Evolutionary conservation across 2,113 vertebrate species (phyloP), one percentile per base, ranked within the genome.

Genomic region (Nesogale talazaci): DNA sequence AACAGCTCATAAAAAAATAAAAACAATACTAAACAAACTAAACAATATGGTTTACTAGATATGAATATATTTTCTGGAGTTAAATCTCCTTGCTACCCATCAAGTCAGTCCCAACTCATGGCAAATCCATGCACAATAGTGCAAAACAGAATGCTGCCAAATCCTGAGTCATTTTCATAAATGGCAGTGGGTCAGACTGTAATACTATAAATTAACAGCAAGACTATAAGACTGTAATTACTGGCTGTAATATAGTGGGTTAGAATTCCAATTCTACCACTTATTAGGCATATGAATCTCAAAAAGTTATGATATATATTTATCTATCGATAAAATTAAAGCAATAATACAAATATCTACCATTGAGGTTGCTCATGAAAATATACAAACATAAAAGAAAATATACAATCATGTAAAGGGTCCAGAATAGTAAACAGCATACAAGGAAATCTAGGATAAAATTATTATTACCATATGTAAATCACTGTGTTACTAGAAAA

Each of bases 281-380:
- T 92, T 85, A 59, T n/a, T 40, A 90, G 56, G 29, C 19, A 27
- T 31, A 23, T 79, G 80, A 93, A 57, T 63, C n/a, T 74, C 4
- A 40, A 75, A 27, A 93, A 87, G 56, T 80, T 67, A 89, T 19
- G 52, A 87, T 42, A 56, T 23, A 77, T 63, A 20, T 90, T 94
- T 59, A 92, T 72, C 42, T 86, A 90, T 72, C 42, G 83, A 90
- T 86, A 92, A 74, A 92, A 92, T 77, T 40, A 93, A 79, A 38
- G 77, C 25, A 79, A 38, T 81, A 91, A 69, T 83, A 86, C 76
- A 81, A 92, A 23, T 36, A 87, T 4, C 59, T 23, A 61, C 40
- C 23, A 72, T 52, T 42, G 29, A 70, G 19, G 20, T 12, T 63
- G 2, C 11, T 74, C 31, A 89, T 84, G 36, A 74, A 89, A 95